These are phyloP conservation scores for Acleris emargana DNA, from an alignment of 2,888 invertebrate species.

Conservation along the genomic window DNA sequence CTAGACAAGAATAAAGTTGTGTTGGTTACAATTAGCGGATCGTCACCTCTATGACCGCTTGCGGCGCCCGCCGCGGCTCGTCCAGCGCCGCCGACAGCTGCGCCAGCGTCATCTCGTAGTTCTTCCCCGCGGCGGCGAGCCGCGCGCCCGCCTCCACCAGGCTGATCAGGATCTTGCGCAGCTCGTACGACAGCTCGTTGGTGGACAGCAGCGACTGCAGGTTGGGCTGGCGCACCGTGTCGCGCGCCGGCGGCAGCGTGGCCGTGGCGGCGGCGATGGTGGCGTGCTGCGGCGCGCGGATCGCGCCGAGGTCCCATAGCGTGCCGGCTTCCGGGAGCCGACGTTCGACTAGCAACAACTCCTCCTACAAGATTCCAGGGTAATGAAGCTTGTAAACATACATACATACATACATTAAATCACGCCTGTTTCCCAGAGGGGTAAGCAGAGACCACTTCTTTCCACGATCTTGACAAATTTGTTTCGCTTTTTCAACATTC, in stretches of 20 bases:
- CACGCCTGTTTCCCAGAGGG: too few species aligned
- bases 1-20: too few species aligned
- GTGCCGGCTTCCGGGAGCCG: slow-evolving; percentile 68
- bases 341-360: slow-evolving; percentile 67
- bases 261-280: slow-evolving; percentile 75
- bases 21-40: too few species aligned
- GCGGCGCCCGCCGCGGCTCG: slow-evolving; percentile 56
- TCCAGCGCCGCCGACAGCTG: slow-evolving; percentile 70
- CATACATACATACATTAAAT: too few species aligned
- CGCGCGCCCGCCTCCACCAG: slow-evolving; percentile 75
- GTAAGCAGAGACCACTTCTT: too few species aligned
- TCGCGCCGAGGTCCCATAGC: slow-evolving; percentile 72
- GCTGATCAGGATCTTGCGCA: slow-evolving; percentile 73
- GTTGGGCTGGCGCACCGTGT: slow-evolving; percentile 65
- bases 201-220: slow-evolving; percentile 73
- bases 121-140: slow-evolving; percentile 69
- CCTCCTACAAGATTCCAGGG: slow-evolving; percentile 48
- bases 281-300: slow-evolving; percentile 67
- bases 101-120: slow-evolving; percentile 67
- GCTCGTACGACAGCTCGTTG: slow-evolving; percentile 70
- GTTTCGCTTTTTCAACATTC: too few species aligned
- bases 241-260: slow-evolving; percentile 62
- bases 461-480: too few species aligned
- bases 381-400: not conserved
- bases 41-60: slow-evolving; percentile 55